Evolutionary conservation across 2,888 invertebrate species (phyloP).

Genomic region (Eulithis prunata): DNA sequence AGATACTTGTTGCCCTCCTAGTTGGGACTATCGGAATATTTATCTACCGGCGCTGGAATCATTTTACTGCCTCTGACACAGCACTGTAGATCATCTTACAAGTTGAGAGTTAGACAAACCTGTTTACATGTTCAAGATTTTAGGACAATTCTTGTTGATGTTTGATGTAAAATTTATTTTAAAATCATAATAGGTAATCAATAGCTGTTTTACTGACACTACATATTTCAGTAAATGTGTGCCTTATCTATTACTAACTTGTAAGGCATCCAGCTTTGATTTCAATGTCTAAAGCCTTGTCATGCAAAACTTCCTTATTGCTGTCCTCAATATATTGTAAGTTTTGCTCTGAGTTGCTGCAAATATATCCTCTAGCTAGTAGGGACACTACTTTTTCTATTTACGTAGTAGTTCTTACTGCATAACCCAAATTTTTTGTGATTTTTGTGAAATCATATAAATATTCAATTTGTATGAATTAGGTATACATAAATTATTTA

Average conservation of each 20-base stretch:
- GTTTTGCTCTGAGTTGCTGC: background rate
- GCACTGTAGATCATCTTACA: conserved; percentile 51
- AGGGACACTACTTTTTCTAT: too few relatives aligned
- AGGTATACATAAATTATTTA: too few relatives aligned
- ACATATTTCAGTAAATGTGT: conserved; percentile 19
- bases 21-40: conserved; percentile 76
- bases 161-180: conserved; percentile 36
- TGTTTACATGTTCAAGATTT: conserved; percentile 26
- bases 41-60: conserved; percentile 75
- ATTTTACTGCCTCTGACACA: conserved; percentile 57
- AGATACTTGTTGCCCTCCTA: conserved; percentile 73
- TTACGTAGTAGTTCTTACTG: too few relatives aligned
- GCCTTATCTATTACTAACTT: conserved; percentile 32
- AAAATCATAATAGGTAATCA: conserved; percentile 16
- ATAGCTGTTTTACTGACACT: conserved; percentile 5
- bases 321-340: background rate
- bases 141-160: conserved; percentile 31
- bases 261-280: conserved; percentile 25
- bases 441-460: background rate
- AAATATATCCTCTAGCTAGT: background rate
- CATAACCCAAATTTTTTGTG: too few relatives aligned
- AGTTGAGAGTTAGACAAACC: conserved; percentile 8
- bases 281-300: background rate
- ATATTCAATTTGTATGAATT: too few relatives aligned
- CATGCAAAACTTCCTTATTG: background rate